Conservation (phyloP, 2,888 invertebrate genomes). For the Galerucella nymphaeae region DNA sequence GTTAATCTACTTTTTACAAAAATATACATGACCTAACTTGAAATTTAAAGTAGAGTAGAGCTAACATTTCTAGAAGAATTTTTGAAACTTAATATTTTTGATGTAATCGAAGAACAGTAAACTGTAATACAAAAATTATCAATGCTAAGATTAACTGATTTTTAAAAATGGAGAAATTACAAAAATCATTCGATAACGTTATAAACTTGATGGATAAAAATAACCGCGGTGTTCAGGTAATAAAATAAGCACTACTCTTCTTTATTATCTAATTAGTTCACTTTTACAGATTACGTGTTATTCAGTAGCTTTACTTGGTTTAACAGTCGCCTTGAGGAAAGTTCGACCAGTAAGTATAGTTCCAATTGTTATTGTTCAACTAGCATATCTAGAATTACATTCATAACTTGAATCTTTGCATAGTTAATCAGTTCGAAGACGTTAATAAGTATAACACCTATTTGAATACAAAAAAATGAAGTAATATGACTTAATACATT, state of each 20-base stretch:
- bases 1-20: neutral
- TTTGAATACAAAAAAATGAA: too few species aligned
- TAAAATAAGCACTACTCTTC: conserved; percentile 20
- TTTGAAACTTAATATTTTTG: neutral
- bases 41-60: neutral
- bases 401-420: too few species aligned
- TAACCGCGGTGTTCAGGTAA: conserved; percentile 62
- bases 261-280: conserved; percentile 33
- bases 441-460: too few species aligned
- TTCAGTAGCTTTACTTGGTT: conserved; percentile 66
- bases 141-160: neutral
- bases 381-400: too few species aligned
- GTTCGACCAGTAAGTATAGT: conserved; percentile 68
- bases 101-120: neutral
- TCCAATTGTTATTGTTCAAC: neutral
- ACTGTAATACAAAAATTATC: neutral
- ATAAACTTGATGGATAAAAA: conserved; percentile 60
- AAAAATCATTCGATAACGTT: conserved; percentile 55
- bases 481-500: too few species aligned
- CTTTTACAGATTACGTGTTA: conserved; percentile 67
- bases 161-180: conserved; percentile 53
- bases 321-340: conserved; percentile 66
- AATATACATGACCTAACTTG: conserved; percentile 12
- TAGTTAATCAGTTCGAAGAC: too few species aligned
- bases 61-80: conserved; percentile 4